phyloP scores from a whole-genome alignment of 2,797 vertebrate genomes.

The Yasuhikotakia modesta region DNA sequence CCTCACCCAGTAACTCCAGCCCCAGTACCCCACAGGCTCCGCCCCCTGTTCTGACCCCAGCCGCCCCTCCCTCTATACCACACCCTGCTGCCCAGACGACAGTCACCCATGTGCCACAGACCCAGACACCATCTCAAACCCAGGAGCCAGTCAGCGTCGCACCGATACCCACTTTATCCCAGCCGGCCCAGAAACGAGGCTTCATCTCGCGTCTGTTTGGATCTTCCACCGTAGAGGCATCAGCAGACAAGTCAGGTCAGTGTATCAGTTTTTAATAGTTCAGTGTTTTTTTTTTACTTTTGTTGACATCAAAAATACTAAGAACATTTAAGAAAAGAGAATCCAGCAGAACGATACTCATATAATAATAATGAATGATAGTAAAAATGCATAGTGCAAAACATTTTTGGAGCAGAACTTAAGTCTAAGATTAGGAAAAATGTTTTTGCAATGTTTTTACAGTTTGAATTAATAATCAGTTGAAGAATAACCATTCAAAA shows the following conservation, averaged over 20 bases:
- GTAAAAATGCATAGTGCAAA: neutral
- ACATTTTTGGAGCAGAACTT: neutral
- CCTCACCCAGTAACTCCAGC: slow-evolving; percentile 77
- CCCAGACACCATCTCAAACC: slow-evolving; percentile 21
- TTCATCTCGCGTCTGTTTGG: slow-evolving; percentile 83
- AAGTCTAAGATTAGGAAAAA: neutral
- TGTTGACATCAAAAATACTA: no score
- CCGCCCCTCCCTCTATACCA: slow-evolving; percentile 49
- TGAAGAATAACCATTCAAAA: neutral
- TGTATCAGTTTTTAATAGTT: slow-evolving; percentile 35
- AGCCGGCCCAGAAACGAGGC: slow-evolving; percentile 68
- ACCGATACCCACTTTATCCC: neutral
- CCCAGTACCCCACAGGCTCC: slow-evolving; percentile 75
- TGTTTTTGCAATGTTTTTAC: neutral
- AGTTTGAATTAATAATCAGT: neutral
- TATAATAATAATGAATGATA: neutral
- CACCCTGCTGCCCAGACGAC: slow-evolving; percentile 31
- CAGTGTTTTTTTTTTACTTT: no score
- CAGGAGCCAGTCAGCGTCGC: neutral
- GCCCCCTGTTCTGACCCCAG: slow-evolving; percentile 20
- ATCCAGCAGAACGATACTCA: no score
- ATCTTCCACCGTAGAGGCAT: slow-evolving; percentile 52
- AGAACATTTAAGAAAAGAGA: no score
- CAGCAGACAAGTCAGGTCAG: slow-evolving; percentile 71
- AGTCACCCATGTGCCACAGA: slow-evolving; percentile 51